These are phyloP conservation scores for Sciurus vulgaris DNA, from an alignment of 2,797 vertebrate species.

Conservation along the genomic window DNA sequence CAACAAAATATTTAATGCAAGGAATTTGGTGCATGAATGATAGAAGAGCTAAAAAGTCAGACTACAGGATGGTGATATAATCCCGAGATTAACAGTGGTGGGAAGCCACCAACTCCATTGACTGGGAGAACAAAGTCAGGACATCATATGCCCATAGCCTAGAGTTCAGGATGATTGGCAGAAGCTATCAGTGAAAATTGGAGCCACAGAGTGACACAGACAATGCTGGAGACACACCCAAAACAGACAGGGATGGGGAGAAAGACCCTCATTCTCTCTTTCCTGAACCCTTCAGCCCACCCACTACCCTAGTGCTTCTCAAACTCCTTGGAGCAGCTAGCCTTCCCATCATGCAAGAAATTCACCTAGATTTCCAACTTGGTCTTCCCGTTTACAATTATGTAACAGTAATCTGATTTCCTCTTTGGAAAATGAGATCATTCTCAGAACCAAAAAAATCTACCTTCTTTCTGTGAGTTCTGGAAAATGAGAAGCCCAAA, in stretches of 20 bases:
- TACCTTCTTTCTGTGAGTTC: not conserved
- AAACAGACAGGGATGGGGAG: not conserved
- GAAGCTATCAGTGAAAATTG: not conserved
- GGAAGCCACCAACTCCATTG: not conserved
- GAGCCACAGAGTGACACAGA: not conserved
- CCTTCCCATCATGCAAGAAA: not conserved
- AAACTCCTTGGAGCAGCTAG: not conserved
- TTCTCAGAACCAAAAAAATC: not conserved
- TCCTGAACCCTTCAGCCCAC: not conserved
- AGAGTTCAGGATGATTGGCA: not conserved
- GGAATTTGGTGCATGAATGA: not conserved
- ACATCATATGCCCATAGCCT: not conserved
- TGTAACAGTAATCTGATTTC: not conserved
- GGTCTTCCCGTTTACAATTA: not conserved
- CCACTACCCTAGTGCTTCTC: not conserved
- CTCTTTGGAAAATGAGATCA: not conserved
- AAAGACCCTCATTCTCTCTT: not conserved
- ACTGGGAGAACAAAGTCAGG: not conserved
- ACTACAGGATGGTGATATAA: not conserved
- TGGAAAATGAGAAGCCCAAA: not conserved
- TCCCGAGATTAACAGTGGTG: not conserved
- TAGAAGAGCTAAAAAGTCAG: not conserved
- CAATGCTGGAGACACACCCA: not conserved
- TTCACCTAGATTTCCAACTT: not conserved
- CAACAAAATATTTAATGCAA: not conserved